Percentiles rank a stretch among this genome's conserved stretches.
phyloP scores from a whole-genome alignment of 1,140 invertebrate genomes.

The Nymphalis io region DNA sequence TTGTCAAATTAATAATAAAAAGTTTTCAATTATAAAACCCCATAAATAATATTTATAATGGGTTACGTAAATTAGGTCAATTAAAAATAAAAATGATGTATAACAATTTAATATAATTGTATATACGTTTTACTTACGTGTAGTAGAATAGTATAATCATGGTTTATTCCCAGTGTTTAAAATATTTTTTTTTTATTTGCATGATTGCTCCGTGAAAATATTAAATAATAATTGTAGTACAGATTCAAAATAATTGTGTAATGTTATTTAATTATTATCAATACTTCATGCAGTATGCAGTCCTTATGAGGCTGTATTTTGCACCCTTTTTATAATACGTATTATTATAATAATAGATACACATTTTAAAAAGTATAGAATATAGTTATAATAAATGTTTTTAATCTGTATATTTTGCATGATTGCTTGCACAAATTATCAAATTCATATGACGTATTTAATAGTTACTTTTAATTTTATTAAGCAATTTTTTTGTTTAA shows the following conservation, averaged over 20 bases:
- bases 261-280: background rate
- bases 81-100: conserved; percentile 4
- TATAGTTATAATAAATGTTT: background rate
- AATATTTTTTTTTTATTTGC: too few species aligned
- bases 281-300: too few species aligned
- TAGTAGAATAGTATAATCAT: too few species aligned
- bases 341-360: too few species aligned
- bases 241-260: background rate
- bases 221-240: too few species aligned
- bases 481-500: background rate
- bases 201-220: too few species aligned
- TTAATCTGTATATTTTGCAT: background rate
- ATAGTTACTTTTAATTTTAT: background rate
- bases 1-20: background rate
- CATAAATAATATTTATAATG: background rate
- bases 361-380: background rate
- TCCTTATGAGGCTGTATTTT: too few species aligned
- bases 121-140: too few species aligned
- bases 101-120: background rate
- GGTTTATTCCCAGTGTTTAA: too few species aligned
- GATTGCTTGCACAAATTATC: background rate
- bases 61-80: conserved; percentile 22
- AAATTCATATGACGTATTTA: background rate
- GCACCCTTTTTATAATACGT: too few species aligned
- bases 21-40: conserved; percentile 1